Conservation (phyloP, 2,888 invertebrate species). For the Drosophila algonquin region DNA sequence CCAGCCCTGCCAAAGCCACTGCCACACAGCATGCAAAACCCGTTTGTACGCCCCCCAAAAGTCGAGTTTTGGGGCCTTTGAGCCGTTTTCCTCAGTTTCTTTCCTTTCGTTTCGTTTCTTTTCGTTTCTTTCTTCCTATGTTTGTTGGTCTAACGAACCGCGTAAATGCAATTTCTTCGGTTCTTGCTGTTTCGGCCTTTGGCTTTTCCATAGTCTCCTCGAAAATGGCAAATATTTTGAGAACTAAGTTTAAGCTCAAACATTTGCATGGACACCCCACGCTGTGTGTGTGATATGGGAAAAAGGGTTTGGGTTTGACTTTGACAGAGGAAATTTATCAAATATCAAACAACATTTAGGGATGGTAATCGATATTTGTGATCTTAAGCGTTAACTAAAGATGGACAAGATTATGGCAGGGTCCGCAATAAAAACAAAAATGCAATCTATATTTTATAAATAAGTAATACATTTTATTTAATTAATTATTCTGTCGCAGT, state of each 20-base stretch:
- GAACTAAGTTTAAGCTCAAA: constrained; percentile 20
- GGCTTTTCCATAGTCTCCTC: constrained; percentile 35
- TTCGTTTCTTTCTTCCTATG: constrained; percentile 39
- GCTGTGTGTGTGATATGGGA: neutral
- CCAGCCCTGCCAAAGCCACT: constrained; percentile 9
- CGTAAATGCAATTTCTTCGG: constrained; percentile 77
- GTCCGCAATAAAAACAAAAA: too few relatives aligned
- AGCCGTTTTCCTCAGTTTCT: constrained; percentile 35
- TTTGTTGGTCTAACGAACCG: constrained; percentile 78
- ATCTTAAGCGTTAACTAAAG: too few relatives aligned
- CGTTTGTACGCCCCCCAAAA: constrained; percentile 22
- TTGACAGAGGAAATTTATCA: neutral
- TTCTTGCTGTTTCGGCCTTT: constrained; percentile 35
- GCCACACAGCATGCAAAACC: constrained; percentile 5
- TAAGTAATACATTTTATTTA: too few relatives aligned
- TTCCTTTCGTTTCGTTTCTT: constrained; percentile 5
- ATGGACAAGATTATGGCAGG: too few relatives aligned
- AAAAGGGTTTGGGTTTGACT: neutral
- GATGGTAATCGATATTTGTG: neutral
- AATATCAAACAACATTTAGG: neutral
- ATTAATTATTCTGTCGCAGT: too few relatives aligned
- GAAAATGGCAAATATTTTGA: constrained; percentile 36
- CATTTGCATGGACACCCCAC: neutral
- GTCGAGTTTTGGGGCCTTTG: constrained; percentile 63
- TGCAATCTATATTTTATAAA: too few relatives aligned